Evolutionary conservation across 1,140 invertebrate genomes (phyloP).

Genomic region (Chionoecetes opilio): DNA sequence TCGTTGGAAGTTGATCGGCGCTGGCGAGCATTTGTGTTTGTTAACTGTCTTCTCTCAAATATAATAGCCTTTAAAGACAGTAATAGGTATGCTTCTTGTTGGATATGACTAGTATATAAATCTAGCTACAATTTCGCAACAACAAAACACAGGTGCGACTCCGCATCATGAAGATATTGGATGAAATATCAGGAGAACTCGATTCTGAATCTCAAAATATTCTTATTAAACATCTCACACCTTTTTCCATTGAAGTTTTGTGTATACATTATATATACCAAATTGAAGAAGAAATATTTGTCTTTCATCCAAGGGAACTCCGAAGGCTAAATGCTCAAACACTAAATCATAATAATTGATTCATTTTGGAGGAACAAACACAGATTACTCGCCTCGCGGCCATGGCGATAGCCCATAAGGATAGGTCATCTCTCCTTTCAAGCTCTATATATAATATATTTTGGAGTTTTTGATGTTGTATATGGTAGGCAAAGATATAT

Average conservation of each 20-base stretch:
- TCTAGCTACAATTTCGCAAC: constrained; percentile 37
- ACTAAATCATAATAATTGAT: constrained; percentile 48
- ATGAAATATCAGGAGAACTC: constrained; percentile 47
- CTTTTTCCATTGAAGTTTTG: background rate
- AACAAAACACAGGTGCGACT: constrained; percentile 44
- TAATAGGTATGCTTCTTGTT: background rate
- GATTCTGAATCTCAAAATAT: constrained; percentile 65
- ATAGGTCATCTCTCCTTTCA: constrained; percentile 59
- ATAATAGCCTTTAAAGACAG: background rate
- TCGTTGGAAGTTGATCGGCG: constrained; percentile 70
- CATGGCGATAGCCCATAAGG: constrained; percentile 45
- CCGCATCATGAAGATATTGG: constrained; percentile 8
- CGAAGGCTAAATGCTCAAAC: background rate
- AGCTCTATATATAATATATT: constrained; percentile 1
- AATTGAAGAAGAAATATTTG: constrained; percentile 68
- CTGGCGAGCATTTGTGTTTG: constrained; percentile 75
- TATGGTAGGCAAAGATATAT: background rate
- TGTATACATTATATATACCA: background rate
- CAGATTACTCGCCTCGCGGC: constrained; percentile 50
- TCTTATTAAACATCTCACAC: constrained; percentile 65
- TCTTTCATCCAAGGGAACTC: background rate
- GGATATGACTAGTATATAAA: constrained; percentile 14
- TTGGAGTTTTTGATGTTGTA: background rate
- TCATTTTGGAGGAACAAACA: constrained; percentile 75
- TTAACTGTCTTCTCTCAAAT: constrained; percentile 66